Conservation (phyloP, 2,113 vertebrate species). For the Mesembrinibis cayennensis region DNA sequence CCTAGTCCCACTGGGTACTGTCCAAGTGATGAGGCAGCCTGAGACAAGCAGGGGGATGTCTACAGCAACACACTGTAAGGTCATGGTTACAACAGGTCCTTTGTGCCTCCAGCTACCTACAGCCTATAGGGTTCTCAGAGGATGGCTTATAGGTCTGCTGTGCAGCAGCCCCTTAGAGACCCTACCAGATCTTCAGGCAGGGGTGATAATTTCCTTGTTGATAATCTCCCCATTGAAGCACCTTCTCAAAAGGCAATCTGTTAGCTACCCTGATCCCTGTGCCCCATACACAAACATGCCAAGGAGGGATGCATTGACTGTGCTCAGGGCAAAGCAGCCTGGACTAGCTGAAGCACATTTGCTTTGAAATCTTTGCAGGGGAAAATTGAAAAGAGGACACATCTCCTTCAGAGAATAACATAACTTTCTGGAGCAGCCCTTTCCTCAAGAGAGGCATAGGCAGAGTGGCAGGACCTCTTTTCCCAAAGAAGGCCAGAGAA, state of each 20-base stretch:
- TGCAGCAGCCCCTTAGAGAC: neutral
- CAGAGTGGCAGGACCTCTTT: no score
- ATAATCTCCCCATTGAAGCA: neutral
- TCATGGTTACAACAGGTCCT: neutral
- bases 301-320: neutral
- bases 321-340: neutral
- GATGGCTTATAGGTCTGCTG: neutral
- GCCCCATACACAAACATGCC: rapidly evolving
- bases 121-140: neutral
- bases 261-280: rapidly evolving
- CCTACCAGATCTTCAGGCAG: neutral
- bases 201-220: neutral
- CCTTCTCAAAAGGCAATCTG: neutral
- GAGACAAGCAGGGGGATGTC: neutral
- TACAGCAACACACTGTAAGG: neutral
- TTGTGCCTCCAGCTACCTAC: neutral
- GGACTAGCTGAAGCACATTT: neutral
- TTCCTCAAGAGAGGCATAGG: neutral
- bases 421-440: neutral
- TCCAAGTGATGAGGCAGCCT: neutral
- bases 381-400: neutral
- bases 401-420: neutral
- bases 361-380: neutral
- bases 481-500: neutral
- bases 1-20: neutral